Percentiles rank a stretch among this genome's conserved stretches.
Evolutionary conservation across 53 echinoderm and acorn worm genomes (phyloP).

Genomic region (Holothuria leucospilota): DNA sequence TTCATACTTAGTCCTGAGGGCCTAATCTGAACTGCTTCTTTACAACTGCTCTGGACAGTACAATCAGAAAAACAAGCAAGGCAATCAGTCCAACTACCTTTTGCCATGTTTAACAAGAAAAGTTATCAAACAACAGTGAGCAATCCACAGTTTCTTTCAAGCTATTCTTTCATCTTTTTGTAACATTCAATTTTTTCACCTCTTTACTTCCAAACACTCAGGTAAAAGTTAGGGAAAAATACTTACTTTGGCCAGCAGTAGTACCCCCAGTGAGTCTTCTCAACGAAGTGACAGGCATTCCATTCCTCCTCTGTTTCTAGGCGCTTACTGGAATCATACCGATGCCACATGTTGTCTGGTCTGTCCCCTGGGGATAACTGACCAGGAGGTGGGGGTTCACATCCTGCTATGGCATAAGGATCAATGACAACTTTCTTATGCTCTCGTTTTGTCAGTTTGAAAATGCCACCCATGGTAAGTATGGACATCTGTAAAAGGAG

Average conservation of each 20-base stretch:
- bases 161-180: no score
- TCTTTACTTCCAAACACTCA: no score
- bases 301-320: slow-evolving; percentile 82
- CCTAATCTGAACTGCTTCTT: no score
- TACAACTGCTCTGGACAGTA: no score
- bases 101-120: no score
- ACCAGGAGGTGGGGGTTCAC: slow-evolving; percentile 47
- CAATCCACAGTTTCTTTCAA: no score
- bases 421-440: slow-evolving; percentile 86
- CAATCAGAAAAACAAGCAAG: no score
- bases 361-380: slow-evolving; percentile 67
- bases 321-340: slow-evolving; percentile 70
- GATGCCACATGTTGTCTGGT: slow-evolving; percentile 88
- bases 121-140: no score
- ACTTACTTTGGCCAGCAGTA: slow-evolving; percentile 96
- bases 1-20: no score
- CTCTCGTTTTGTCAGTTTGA: slow-evolving; percentile 80
- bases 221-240: no score
- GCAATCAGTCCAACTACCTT: no score
- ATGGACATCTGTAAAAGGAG: slow-evolving; percentile 61
- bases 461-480: slow-evolving; percentile 75
- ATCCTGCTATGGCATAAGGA: slow-evolving; percentile 70
- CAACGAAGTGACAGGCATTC: slow-evolving; percentile 79
- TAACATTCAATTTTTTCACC: no score
- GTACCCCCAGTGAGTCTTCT: slow-evolving; percentile 96